Percentiles rank a stretch among this genome's conserved stretches.
Conservation (phyloP, 2,113 vertebrate species). For the Coracopsis vasa region DNA sequence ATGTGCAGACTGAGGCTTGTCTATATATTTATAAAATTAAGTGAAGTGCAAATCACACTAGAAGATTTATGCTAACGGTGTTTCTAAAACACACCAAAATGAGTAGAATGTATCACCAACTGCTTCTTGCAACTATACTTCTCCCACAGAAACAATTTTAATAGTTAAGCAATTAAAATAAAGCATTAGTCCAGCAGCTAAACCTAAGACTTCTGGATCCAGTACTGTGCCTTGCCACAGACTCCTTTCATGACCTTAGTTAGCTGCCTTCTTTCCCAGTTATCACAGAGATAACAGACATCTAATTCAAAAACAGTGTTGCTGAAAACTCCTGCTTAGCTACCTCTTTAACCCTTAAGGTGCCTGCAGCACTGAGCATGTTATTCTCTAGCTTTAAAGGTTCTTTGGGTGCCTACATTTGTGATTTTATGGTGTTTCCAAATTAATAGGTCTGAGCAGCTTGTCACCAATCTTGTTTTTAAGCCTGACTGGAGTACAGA, state of each 20-base stretch:
- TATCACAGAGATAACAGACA: background rate
- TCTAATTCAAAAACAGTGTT: conserved; percentile 36
- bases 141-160: conserved; percentile 53
- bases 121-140: conserved; percentile 55
- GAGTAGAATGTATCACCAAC: conserved; percentile 70
- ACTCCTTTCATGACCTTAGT: background rate
- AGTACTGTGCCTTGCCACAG: background rate
- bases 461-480: background rate
- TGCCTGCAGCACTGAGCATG: background rate
- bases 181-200: background rate
- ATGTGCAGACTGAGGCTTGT: conserved; percentile 73
- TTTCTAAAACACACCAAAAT: conserved; percentile 73
- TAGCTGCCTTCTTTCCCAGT: background rate
- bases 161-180: conserved; percentile 44
- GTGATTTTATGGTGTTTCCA: background rate
- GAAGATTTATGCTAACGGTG: conserved; percentile 72
- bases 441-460: background rate
- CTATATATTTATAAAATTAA: conserved; percentile 75
- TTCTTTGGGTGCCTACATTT: background rate
- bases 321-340: conserved; percentile 2
- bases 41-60: conserved; percentile 74
- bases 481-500: background rate
- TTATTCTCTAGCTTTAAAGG: background rate
- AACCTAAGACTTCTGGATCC: background rate
- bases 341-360: conserved; percentile 35